Conservation (phyloP, 2,113 vertebrate species). For the Drymodes brunneopygia region DNA sequence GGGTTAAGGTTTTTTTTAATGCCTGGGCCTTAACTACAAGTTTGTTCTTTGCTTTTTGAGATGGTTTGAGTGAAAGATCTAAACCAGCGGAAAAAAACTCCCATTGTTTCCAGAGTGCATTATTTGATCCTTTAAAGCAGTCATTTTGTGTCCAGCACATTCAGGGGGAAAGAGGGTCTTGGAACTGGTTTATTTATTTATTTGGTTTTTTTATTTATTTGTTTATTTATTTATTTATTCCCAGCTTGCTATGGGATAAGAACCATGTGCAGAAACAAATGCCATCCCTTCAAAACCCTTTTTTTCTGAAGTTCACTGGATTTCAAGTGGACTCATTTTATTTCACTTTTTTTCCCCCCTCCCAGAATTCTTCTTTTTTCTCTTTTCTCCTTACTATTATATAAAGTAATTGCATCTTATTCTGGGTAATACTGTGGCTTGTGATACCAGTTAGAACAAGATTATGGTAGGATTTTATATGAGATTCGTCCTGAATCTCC, state of each 20-base stretch:
- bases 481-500: not conserved
- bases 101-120: fast-evolving
- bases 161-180: not conserved
- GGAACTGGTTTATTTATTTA: not conserved
- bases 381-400: not conserved
- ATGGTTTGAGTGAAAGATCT: not conserved
- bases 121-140: not conserved
- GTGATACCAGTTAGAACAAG: not conserved
- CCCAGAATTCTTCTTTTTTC: not conserved
- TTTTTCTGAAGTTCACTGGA: not conserved
- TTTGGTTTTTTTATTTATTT: too few species aligned
- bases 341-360: not conserved
- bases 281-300: not conserved
- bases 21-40: not conserved
- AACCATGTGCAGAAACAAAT: not conserved
- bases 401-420: not conserved
- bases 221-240: not conserved
- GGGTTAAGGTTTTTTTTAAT: not conserved
- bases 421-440: not conserved
- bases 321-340: not conserved
- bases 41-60: not conserved
- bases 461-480: not conserved
- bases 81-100: not conserved
- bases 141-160: not conserved
- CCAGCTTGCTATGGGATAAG: not conserved